A percentile compares a stretch with the other conserved stretches of the same genome.
Conservation (phyloP, 2,797 vertebrate species). For the Macropus fuliginosus region DNA sequence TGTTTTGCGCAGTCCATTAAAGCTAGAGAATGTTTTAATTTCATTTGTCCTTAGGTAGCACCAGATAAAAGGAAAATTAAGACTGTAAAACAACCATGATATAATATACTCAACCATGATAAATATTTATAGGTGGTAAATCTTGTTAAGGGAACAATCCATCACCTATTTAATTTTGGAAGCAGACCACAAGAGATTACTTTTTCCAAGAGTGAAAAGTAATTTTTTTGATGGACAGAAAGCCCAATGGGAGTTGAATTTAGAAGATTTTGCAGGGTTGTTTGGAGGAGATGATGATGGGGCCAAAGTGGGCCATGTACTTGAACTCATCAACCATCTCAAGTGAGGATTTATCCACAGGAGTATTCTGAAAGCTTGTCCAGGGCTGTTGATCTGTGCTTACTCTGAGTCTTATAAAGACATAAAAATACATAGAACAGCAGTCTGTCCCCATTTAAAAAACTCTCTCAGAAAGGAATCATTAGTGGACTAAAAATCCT, state of each 20-base stretch:
- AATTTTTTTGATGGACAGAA: neutral
- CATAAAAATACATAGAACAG: neutral
- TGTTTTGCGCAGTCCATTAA: neutral
- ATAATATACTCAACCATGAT: neutral
- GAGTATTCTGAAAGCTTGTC: neutral
- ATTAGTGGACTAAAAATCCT: neutral
- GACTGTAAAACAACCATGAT: constrained; percentile 5
- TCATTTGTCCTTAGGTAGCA: constrained; percentile 14
- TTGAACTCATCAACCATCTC: constrained; percentile 43
- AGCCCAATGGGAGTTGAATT: neutral
- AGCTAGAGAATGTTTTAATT: neutral
- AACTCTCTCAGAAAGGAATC: constrained; percentile 34
- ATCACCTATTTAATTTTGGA: constrained; percentile 34
- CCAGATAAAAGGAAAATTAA: constrained; percentile 26
- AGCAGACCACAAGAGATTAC: neutral
- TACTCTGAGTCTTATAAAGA: neutral
- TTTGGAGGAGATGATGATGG: constrained; percentile 35
- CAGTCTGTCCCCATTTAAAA: neutral
- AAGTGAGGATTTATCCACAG: constrained; percentile 43
- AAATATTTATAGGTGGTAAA: constrained; percentile 19
- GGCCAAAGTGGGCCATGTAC: neutral
- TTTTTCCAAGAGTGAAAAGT: constrained; percentile 3
- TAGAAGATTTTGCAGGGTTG: neutral
- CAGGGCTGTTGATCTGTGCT: neutral
- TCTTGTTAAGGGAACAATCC: constrained; percentile 19